Evolutionary conservation across 2,113 vertebrate genomes (phyloP), one percentile per base, ranked within the genome.

Genomic region (Spea bombifrons): DNA sequence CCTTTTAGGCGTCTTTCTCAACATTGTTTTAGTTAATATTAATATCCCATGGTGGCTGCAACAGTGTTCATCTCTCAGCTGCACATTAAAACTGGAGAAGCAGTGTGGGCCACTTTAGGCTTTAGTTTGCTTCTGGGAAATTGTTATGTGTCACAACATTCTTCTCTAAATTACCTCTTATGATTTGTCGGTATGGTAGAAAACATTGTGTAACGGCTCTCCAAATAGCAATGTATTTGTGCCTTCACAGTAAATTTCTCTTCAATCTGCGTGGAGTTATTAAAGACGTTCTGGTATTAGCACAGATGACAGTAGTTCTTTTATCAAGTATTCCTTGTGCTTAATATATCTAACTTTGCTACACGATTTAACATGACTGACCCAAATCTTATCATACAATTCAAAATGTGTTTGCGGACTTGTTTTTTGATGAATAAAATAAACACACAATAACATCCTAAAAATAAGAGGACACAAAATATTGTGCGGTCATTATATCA

Each of bases 11-110:
- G 17, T 80, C 61, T 74, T 74, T 74, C 64, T 68, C 12, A 61
- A 50, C 64, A 80, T 68, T 68, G 78, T 73, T 66, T 79, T 70
- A n/a, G 75, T 77, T 70, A 70, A 76, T 76, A 69, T 68, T 76
- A 76, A 76, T 69, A 68, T 66, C 75, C 75, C 53, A 70, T 63
- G 30, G 46, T 67, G 47, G n/a, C 8, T 44, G 17, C 12, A 15
- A 45, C 71, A 57, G 2, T 47, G 49, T 53, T 79, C 49, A 47
- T 53, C 72, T 57, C 63, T 79, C 8, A 55, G 63, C 70, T 46
- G 43, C 43, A 46, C 43, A 73, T 67, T 67, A 17, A 16, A 57
- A 50, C 71, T 59, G 50, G 48, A 55, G 76, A 17, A 16, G 57
- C 43, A 66, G 5, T 48, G 63, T 10, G 17, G 68, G 13, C 50